Conservation (phyloP, 2,113 vertebrate species). For the Castor canadensis region DNA sequence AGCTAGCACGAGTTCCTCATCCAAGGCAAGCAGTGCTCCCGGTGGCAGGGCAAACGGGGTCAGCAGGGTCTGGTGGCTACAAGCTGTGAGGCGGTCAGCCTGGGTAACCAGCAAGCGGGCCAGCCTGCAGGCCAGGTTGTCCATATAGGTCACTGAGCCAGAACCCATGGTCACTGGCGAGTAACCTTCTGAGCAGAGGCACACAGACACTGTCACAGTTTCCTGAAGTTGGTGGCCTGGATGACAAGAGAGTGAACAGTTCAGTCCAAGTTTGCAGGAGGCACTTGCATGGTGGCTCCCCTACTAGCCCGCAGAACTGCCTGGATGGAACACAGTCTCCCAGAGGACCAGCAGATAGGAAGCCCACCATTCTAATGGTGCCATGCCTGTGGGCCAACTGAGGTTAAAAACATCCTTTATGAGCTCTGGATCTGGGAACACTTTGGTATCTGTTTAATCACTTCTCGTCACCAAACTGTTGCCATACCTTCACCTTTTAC, state of each 20-base stretch:
- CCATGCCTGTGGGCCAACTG: not conserved
- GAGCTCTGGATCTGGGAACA: too few relatives aligned
- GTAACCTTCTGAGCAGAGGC: constrained; percentile 80
- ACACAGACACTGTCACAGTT: constrained; percentile 85
- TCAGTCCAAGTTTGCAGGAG: not conserved
- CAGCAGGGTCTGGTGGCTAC: constrained; percentile 86
- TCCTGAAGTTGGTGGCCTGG: constrained; percentile 88
- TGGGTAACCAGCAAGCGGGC: constrained; percentile 85
- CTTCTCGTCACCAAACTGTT: not conserved
- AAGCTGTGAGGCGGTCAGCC: constrained; percentile 73
- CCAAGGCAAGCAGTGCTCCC: constrained; percentile 81
- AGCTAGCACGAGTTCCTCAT: constrained; percentile 85
- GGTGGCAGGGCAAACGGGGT: constrained; percentile 81
- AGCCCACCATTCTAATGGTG: not conserved
- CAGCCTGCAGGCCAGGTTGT: constrained; percentile 86
- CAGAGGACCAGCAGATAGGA: not conserved
- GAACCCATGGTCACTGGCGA: constrained; percentile 81
- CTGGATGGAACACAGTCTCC: not conserved
- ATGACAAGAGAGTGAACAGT: constrained; percentile 55
- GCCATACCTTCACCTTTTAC: not conserved
- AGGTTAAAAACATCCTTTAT: not conserved
- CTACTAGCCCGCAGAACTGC: not conserved
- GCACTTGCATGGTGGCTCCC: not conserved
- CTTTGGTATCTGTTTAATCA: too few relatives aligned
- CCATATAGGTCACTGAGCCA: constrained; percentile 83